These are phyloP conservation scores for Rhabdornis inornatus DNA, from an alignment of 2,113 vertebrate genomes.

Conservation along the genomic window DNA sequence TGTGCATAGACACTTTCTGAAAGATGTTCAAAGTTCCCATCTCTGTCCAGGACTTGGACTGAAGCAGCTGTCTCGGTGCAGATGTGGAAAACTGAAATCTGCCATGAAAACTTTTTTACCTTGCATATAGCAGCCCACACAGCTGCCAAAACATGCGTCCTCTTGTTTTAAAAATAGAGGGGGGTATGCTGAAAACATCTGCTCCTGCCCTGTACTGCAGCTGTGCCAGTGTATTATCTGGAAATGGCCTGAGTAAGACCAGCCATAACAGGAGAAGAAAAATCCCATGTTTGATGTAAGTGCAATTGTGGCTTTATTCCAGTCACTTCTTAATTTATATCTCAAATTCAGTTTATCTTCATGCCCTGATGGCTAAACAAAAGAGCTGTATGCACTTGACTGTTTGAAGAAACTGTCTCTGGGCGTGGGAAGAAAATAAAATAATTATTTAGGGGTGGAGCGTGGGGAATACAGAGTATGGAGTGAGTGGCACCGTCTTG, in stretches of 20 bases:
- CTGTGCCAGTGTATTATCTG: slow-evolving; percentile 41
- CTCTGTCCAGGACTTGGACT: neutral
- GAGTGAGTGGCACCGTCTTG: neutral
- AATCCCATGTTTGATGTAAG: slow-evolving; percentile 43
- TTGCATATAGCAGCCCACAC: neutral
- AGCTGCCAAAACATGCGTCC: slow-evolving; percentile 43
- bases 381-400: slow-evolving; percentile 29
- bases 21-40: neutral
- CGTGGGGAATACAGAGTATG: neutral
- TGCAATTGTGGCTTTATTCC: slow-evolving; percentile 56
- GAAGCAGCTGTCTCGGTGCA: neutral
- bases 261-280: slow-evolving; percentile 12
- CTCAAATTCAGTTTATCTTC: slow-evolving; percentile 53
- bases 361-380: slow-evolving; percentile 34
- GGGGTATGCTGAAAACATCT: neutral
- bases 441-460: neutral
- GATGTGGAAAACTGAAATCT: slow-evolving; percentile 36
- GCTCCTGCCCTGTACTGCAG: slow-evolving; percentile 31
- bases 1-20: neutral
- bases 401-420: slow-evolving; percentile 60
- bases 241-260: slow-evolving; percentile 3
- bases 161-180: neutral
- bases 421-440: neutral
- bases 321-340: slow-evolving; percentile 52
- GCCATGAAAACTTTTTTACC: neutral